Base-by-base conservation (phyloP, 2,888 invertebrate genomes). In the Molanna angustata region DNA sequence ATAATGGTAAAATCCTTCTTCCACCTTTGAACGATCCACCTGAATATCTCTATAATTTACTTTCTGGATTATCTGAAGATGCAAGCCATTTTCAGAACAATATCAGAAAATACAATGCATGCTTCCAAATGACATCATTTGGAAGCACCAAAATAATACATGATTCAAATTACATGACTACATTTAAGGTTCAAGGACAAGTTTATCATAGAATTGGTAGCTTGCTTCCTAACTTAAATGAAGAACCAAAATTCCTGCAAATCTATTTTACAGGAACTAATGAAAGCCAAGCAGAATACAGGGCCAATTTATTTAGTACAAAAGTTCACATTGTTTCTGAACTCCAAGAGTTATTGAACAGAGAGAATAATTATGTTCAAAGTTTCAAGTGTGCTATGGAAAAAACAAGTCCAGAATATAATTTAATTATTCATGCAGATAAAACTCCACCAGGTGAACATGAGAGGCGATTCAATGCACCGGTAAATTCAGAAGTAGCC, bases 241-340 rank as follows among this genome's bases (percentile, higher is more conserved):
- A 19, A 13, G 17, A 59, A 20, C 56, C 48, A 44, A 61, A 65
- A 54, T 66, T 64, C 60, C 40, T 64, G 16, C 65, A 66, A 48
- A 39, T 66, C 47, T 64, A 66, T 51, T 65, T 64, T 20, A 63
- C 64, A 57, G 63, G 64, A 7, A 59, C 63, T 20, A 62, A 64
- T 54, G 17, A 61, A 2, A 55, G 4, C 3, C 56, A 64, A 46
- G 59, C 45, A 35, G 52, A 62, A n/a, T 52, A 62, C 42, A 59
- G 59, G 37, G 56, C n/a, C n/a, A n/a, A n/a, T n/a, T n/a, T n/a
- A n/a, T n/a, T n/a, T n/a, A n/a, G n/a, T n/a, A n/a, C n/a, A n/a
- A n/a, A n/a, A n/a, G n/a, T n/a, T n/a, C n/a, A n/a, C n/a, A n/a
- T n/a, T n/a, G n/a, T n/a, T n/a, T n/a, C n/a, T n/a, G n/a, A n/a